These are phyloP conservation scores for Neoaliturus tenellus DNA, from an alignment of 2,888 invertebrate species.

Conservation along the genomic window DNA sequence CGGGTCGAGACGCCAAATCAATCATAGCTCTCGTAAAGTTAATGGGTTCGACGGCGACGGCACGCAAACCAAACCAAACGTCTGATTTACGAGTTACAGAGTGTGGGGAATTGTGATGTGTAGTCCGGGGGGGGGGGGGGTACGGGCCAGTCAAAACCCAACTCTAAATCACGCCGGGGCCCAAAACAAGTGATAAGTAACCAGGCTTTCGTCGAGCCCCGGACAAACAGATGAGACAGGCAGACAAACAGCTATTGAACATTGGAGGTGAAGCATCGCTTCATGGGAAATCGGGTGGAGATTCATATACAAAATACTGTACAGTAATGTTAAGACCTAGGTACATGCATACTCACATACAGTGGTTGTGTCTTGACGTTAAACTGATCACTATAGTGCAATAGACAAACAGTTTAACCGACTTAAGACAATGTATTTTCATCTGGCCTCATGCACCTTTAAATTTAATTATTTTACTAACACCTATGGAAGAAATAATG, in stretches of 20 bases:
- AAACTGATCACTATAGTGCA: too few relatives aligned
- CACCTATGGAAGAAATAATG: too few relatives aligned
- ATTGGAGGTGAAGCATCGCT: too few relatives aligned
- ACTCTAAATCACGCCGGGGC: not conserved
- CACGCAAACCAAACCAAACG: conserved; percentile 19
- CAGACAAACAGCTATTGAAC: not conserved
- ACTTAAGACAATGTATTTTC: too few relatives aligned
- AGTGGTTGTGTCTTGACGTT: too few relatives aligned
- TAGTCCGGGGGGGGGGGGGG: not conserved
- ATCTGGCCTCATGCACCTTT: too few relatives aligned
- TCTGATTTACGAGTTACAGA: not conserved
- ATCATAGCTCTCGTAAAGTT: conserved; percentile 43
- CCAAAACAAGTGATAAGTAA: conserved; percentile 28
- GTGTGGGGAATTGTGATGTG: not conserved
- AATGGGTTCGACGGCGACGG: conserved; percentile 31
- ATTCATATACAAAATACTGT: too few relatives aligned
- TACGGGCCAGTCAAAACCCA: not conserved
- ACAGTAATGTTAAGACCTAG: too few relatives aligned
- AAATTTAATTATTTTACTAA: too few relatives aligned
- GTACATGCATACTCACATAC: too few relatives aligned
- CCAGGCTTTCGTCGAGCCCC: not conserved
- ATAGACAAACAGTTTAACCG: too few relatives aligned
- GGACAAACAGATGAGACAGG: not conserved
- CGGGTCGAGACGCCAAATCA: conserved; percentile 18
- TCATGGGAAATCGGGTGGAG: too few relatives aligned